Evolutionary conservation across 2,888 invertebrate species (phyloP), one percentile per base, ranked within the genome.

Genomic region (Nasonovia ribisnigri): DNA sequence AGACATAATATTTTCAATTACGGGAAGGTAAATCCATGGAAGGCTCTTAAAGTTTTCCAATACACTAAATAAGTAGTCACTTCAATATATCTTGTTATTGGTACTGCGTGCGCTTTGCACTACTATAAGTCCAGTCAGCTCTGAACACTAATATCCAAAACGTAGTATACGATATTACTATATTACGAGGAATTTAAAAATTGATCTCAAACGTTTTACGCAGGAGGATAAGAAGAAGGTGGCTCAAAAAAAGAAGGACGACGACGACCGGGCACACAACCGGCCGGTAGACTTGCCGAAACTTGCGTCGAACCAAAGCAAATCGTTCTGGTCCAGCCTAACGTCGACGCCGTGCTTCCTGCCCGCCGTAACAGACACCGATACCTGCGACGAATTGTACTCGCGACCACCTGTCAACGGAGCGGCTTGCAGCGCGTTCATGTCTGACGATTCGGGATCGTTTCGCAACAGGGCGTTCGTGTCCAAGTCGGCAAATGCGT

Each of bases 391-490:
- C 26, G 42, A 36, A 6, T 51, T 94, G 29, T 94, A 94, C 89
- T 92, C 94, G 11, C 48, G 20, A 13, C 92, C 92, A 36, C 94
- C 94, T 42, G 92, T 91, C 3, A 77, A 87, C 29, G 91, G 87
- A 16, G 57, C 87, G 8, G 84, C 94, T 10, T 86, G 92, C 0
- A 90, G 93, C 29, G 94, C 94, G 42, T 94, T 94, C 88, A 89
- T 94, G 13, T 94, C 94, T n/a, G 94, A 90, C 60, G 94, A 94
- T 26, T 67, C 94, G n/a, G n/a, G n/a, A n/a, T n/a, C n/a, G 5
- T 84, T 94, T 24, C 90, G 94, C 36, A 94, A 94, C 88, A 84
- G 94, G 91, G 94, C 94, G 54, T 94, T 94, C 88, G 94, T 94
- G 11, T 90, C 94, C 57, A 94, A 94, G 42, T 92, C 94, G 36